Base-by-base conservation (phyloP, 2,888 invertebrate genomes). In the Agrochola circellaris region DNA sequence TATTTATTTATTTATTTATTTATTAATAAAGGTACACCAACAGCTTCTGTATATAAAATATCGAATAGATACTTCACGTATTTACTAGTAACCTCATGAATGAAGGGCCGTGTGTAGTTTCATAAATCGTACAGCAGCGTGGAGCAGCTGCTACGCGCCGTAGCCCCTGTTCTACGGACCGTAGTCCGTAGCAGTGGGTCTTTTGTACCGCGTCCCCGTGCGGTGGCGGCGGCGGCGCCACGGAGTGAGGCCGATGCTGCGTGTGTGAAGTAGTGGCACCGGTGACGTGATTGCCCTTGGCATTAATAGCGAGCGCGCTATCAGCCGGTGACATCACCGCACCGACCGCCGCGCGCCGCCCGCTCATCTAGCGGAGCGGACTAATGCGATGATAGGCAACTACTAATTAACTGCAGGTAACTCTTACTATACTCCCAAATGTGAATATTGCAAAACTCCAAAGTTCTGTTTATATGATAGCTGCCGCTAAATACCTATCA, bases 271-370 rank as follows among this genome's bases (percentile, higher is more conserved):
- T 45, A 60, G 81, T 58, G 72, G 48, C 74, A 73, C 66, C 77
- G 90, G 78, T 91, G 91, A 91, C 91, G 91, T 86, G 91, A 83
- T 89, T 90, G 95, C 94, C 95, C 95, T 95, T 95, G 95, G 93
- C 95, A 93, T 94, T 94, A 94, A 93, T 94, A 91, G 91, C 90
- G 88, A 84, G 85, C 88, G 79, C 87, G 89, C 89, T 89, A 89
- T 89, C 91, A 89, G 86, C 77, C 75, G 90, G 75, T 92, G 91
- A 91, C 90, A 90, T 92, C 92, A 92, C 82, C 89, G 82, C 77
- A 20, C 9, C 70, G 34, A 13, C 13, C 65, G 62, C 69, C 73
- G 73, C 13, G 72, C 54, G 58, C 70, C 13, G 56, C 82, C 65
- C 54, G 23, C n/a, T 34, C 42, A 8, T 54, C 60, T 48, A n/a